Base-by-base conservation (phyloP, 2,888 invertebrate species). In the Eristalis tenax region DNA sequence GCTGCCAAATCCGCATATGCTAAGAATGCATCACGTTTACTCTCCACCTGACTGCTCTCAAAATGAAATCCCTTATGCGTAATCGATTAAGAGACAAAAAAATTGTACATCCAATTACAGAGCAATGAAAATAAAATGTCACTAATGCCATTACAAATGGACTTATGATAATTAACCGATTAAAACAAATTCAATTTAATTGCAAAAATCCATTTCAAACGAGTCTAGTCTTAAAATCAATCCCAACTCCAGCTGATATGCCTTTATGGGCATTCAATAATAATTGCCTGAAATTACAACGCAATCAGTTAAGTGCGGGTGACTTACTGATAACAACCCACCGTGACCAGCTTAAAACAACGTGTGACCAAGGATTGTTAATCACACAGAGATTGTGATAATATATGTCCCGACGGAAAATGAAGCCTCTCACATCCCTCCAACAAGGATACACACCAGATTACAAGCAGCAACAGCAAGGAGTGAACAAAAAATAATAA, bases 261-360 rank as follows among this genome's bases (percentile, higher is more conserved):
- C n/a, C 32, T 32, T 32, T 35, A 63, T 71, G 11, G 35, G n/a
- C 35, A 28, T 23, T 65, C 69, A 15, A 35, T 65, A 71, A 65
- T 64, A 56, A 56, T 26, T 15, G 6, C 79, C 22, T 69, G 65
- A 59, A 70, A 61, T 75, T 75, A 75, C 79, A 79, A 70, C 23
- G 43, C 65, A 79, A 84, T 75, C 61, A 79, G 61, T 68, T 80
- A 43, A 43, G 43, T 43, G 43, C 43, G 18, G 15, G 15, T 43
- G 43, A 50, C 50, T 50, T 18, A 50, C 50, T 50, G 50, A 50
- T 50, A 50, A 50, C 50, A 18, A 50, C 8, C 18, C 50, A 18
- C 1, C n/a, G 50, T 18, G 50, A n/a, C n/a, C 18, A 18, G 50
- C 50, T 84, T 76, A 80, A 40, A 70, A 74, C 75, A 85, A 85